phyloP scores from a whole-genome alignment of 2,797 vertebrate species.

The Buceros bicornis region DNA sequence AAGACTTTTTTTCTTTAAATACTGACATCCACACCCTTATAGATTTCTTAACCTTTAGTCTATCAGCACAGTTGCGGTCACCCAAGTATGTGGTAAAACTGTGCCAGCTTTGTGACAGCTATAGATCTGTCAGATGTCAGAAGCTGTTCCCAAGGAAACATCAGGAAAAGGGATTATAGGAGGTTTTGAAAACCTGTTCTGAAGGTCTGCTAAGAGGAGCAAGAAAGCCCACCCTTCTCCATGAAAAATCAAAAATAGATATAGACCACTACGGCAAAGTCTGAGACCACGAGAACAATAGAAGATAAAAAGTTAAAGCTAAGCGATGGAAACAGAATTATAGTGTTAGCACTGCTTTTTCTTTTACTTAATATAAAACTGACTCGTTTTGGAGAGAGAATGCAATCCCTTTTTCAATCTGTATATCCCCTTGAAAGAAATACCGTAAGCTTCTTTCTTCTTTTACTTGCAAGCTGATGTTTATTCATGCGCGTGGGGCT shows the following conservation, averaged over 20 bases:
- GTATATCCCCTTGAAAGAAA: slow-evolving; percentile 36
- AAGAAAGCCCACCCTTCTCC: slow-evolving; percentile 11
- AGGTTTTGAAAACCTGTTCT: slow-evolving; percentile 47
- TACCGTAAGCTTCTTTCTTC: not conserved
- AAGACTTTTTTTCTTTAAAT: slow-evolving; percentile 46
- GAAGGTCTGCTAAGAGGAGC: not conserved
- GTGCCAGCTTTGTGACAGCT: slow-evolving; percentile 58
- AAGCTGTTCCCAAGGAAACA: slow-evolving; percentile 56
- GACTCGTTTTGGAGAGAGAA: not conserved
- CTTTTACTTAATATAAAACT: slow-evolving; percentile 28
- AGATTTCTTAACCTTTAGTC: slow-evolving; percentile 50
- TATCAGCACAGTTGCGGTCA: slow-evolving; percentile 16
- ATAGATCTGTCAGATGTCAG: slow-evolving; percentile 54
- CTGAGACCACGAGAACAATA: not conserved
- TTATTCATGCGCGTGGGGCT: slow-evolving; percentile 65
- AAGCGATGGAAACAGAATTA: not conserved
- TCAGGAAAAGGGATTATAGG: slow-evolving; percentile 21
- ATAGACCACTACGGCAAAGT: not conserved
- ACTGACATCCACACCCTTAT: slow-evolving; percentile 37
- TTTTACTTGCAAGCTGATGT: slow-evolving; percentile 34
- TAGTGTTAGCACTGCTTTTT: not conserved
- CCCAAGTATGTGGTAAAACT: slow-evolving; percentile 54
- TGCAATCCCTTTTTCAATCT: slow-evolving; percentile 44
- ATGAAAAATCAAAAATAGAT: not conserved
- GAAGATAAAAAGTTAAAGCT: not conserved